Evolutionary conservation across 2,113 vertebrate genomes (phyloP), one percentile per base, ranked within the genome.

Genomic region (Chamaea fasciata): DNA sequence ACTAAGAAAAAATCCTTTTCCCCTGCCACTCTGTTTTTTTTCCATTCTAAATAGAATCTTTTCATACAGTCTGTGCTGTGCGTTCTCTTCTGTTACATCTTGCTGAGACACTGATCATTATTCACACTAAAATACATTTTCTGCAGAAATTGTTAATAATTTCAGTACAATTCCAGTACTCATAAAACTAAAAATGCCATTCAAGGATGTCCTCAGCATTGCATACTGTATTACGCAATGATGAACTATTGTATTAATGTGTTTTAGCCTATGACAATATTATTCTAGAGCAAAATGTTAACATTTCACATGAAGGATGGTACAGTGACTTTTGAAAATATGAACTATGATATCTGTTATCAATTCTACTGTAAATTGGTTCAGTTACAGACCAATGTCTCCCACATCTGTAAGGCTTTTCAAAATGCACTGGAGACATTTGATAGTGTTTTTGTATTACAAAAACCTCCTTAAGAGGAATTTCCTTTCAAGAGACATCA

Each of bases 231-330:
- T 96, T 96, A 96, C 94, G 39, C 42, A 96, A 73, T 89, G 60
- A 93, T 90, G 71, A 96, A 90, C 63, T 89, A 83, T n/a, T 70
- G 11, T 60, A 94, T 88, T 96, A 94, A 94, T 78, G 42, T 81
- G 31, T 92, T 96, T 97, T 97, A 97, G 97, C 80, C 68, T 89
- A 87, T 89, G 91, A 87, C 80, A 96, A 90, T 95, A 95, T 95
- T 96, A 96, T 85, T 93, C 80, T 92, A 94, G 53, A 95, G 59
- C 78, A 26, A 71, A 95, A 75, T 47, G 33, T 83, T 85, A 83
- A 69, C 30, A 56, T 55, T 83, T 92, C 70, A 83, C 49, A 33
- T 81, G 80, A 94, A 93, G 35, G 55, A 92, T 75, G 60, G 31
- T 79, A 95, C 60, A 92, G 27, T 83, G 76, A 94, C 63, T 97